A percentile compares a stretch with the other conserved stretches of the same genome.
Conservation (phyloP, 2,113 vertebrate genomes). For the Chaetorhynchus papuensis region DNA sequence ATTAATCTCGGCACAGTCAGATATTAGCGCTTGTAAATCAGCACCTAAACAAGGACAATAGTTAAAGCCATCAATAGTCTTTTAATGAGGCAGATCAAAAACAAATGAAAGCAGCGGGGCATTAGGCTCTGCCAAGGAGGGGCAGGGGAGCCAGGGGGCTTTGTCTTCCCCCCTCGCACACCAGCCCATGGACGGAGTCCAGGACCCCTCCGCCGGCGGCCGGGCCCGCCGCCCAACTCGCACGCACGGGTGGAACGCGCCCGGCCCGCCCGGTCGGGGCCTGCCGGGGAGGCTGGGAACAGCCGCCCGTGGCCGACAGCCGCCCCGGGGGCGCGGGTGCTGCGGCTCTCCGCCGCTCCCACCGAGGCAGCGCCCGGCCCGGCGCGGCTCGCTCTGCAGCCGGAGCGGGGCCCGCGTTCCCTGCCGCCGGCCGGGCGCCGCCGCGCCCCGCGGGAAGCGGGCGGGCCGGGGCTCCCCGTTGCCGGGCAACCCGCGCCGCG, state of each 20-base stretch:
- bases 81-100: constrained; percentile 90
- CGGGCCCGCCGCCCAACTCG: not conserved
- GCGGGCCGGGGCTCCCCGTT: not conserved
- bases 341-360: not conserved
- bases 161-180: constrained; percentile 67
- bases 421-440: not conserved
- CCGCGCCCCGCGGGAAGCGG: not conserved
- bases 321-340: not conserved
- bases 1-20: constrained; percentile 84
- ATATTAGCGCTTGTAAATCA: constrained; percentile 87
- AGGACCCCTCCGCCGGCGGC: constrained; percentile 28
- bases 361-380: too few relatives aligned
- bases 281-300: not conserved
- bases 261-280: not conserved
- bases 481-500: not conserved
- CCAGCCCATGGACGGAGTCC: constrained; percentile 46
- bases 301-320: not conserved
- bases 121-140: constrained; percentile 73
- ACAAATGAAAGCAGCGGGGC: constrained; percentile 85
- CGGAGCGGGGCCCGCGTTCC: not conserved
- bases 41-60: constrained; percentile 85
- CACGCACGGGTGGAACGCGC: not conserved
- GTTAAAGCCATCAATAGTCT: constrained; percentile 86
- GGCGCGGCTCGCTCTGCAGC: fast-evolving
- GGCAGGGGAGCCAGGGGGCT: constrained; percentile 62